Base-by-base conservation (phyloP, 2,888 invertebrate species). In the Bugula neritina region DNA sequence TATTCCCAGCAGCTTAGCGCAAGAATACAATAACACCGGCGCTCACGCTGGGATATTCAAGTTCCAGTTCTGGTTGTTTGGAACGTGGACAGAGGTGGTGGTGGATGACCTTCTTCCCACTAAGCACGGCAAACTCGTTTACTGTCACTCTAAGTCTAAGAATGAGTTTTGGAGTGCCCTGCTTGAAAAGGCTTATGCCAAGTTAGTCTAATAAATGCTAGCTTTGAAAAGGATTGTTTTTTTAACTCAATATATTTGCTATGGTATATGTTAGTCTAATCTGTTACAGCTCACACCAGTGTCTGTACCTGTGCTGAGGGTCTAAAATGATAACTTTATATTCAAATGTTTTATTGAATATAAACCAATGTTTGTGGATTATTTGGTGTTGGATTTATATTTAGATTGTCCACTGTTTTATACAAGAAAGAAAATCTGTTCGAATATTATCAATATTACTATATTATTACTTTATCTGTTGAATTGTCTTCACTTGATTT, bases 101-200 rank as follows among this genome's bases (percentile, higher is more conserved):
- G 82, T 88, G 31, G 88, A 88, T 78, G 87, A 87, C 76, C 76
- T 84, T 13, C 78, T 87, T 73, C 87, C 87, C 1, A 87, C 87
- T 1, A 90, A 89, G 81, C 82, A 87, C 72, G 87, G 86, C 1
- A 83, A 86, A 75, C 84, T 88, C 0, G 79, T 88, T 21, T 88
- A 87, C 76, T 86, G 87, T 69, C 86, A 87, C 72, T 87, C 87
- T 0, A 84, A 84, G 57, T 83, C 85, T 2, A 79, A 82, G 54
- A 87, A 87, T 77, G 88, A 88, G 77, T 89, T 88, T 80, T 89
- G 89, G 89, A 84, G 85, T 71, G 86, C 88, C 0, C 82, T 89
- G 2, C 77, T 89, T 43, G 88, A 89, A 78, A 89, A 89, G 77
- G 88, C 88, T 0, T 89, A 88, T 79, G 88, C 88, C 5, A 89